Evolutionary conservation across 2,113 vertebrate genomes (phyloP).

Genomic region (Phaethon lepturus): DNA sequence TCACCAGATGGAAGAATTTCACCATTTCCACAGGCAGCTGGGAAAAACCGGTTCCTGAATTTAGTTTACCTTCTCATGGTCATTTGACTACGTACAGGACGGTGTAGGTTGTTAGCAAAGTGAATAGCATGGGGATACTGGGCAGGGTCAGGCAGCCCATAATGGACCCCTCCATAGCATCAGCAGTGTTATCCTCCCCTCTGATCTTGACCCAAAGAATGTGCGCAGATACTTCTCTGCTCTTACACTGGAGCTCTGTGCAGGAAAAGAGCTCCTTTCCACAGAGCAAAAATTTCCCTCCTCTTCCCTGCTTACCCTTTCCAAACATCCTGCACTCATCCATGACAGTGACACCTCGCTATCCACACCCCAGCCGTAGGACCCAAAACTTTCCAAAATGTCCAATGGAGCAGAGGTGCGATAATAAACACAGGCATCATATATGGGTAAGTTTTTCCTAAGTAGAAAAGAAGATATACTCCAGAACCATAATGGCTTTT

Average conservation of each 20-base stretch:
- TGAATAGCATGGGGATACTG: background rate
- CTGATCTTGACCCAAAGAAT: background rate
- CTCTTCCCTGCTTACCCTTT: background rate
- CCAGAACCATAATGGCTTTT: background rate
- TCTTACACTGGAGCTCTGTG: background rate
- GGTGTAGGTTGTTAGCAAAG: background rate
- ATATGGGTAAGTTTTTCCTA: background rate
- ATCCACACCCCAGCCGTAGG: rapidly evolving
- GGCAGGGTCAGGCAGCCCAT: background rate
- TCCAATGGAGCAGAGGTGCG: background rate
- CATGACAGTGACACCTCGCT: background rate
- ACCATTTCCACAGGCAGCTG: background rate
- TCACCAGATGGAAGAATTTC: background rate
- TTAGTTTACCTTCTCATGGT: background rate
- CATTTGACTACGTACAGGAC: background rate
- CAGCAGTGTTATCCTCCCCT: background rate
- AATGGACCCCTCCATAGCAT: background rate
- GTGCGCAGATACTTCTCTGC: background rate
- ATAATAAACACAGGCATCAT: background rate
- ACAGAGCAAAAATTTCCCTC: background rate
- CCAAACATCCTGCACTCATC: background rate
- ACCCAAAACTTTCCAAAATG: background rate
- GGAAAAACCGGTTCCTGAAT: background rate
- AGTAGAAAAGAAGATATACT: background rate
- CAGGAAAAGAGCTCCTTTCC: background rate